These are phyloP conservation scores for Stenopsyche tienmushanensis DNA, from an alignment of 1,140 invertebrate species.

Conservation along the genomic window DNA sequence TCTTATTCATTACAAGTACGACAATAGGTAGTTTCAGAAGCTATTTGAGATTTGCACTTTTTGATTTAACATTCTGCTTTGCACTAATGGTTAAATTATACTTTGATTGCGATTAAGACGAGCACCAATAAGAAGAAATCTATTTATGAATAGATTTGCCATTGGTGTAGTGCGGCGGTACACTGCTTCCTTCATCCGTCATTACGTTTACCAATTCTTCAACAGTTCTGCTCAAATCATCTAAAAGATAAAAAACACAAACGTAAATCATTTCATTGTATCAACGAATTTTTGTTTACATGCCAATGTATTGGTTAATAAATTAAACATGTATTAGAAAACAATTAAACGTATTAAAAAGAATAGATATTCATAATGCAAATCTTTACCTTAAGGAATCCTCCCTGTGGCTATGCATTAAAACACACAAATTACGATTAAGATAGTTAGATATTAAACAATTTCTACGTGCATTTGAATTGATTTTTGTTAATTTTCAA, in stretches of 20 bases:
- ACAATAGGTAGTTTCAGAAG: background rate
- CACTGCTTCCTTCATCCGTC: slow-evolving; percentile 65
- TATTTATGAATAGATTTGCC: slow-evolving; percentile 45
- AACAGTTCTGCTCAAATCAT: slow-evolving; percentile 81
- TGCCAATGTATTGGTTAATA: background rate
- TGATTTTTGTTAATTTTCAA: too few species aligned
- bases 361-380: too few species aligned
- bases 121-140: slow-evolving; percentile 39
- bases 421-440: too few species aligned
- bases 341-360: background rate
- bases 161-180: slow-evolving; percentile 52
- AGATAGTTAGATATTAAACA: too few species aligned
- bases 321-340: background rate
- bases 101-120: slow-evolving; percentile 6
- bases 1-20: background rate
- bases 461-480: too few species aligned
- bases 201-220: slow-evolving; percentile 85
- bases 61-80: background rate
- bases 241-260: slow-evolving; percentile 56
- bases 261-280: background rate
- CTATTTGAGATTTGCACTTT: background rate
- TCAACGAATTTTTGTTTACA: background rate
- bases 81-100: background rate
- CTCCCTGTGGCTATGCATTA: slow-evolving; percentile 33
- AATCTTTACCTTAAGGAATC: slow-evolving; percentile 39